phyloP scores from a whole-genome alignment of 2,797 vertebrate genomes.

The Sphenodon punctatus region DNA sequence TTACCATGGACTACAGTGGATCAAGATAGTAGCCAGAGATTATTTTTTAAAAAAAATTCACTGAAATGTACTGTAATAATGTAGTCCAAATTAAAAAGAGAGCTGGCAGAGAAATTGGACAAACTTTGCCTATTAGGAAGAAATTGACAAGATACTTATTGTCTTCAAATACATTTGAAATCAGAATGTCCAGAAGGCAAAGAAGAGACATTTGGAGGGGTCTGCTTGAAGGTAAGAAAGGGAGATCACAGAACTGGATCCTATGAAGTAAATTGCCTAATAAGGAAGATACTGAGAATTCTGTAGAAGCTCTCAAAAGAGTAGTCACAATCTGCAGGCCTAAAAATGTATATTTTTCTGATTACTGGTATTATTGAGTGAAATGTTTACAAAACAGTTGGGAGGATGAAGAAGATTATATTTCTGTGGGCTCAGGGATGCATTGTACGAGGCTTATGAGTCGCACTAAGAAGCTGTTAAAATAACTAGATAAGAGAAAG shows the following conservation, averaged over 20 bases:
- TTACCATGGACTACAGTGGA: no score
- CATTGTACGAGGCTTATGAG: not conserved
- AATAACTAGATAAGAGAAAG: slow-evolving; percentile 34
- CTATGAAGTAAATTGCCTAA: not conserved
- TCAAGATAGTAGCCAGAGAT: no score
- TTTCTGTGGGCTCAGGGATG: not conserved
- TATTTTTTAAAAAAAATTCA: no score
- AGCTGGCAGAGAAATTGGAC: not conserved
- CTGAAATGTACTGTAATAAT: not conserved
- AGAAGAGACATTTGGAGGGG: not conserved
- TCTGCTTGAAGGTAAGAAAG: not conserved
- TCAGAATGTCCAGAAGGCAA: not conserved
- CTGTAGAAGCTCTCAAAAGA: slow-evolving; percentile 21
- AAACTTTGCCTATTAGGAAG: not conserved
- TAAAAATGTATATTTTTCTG: no score
- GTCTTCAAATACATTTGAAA: rapidly evolving
- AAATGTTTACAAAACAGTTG: not conserved
- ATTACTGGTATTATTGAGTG: slow-evolving; percentile 19
- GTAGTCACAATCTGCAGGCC: slow-evolving; percentile 25
- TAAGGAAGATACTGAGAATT: slow-evolving; percentile 21
- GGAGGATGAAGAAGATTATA: slow-evolving; percentile 19
- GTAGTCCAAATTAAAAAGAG: not conserved
- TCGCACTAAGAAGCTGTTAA: not conserved
- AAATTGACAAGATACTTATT: not conserved
- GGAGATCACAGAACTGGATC: not conserved